These are phyloP conservation scores for Acanthoscelides obtectus DNA, from an alignment of 2,888 invertebrate genomes.

Conservation along the genomic window DNA sequence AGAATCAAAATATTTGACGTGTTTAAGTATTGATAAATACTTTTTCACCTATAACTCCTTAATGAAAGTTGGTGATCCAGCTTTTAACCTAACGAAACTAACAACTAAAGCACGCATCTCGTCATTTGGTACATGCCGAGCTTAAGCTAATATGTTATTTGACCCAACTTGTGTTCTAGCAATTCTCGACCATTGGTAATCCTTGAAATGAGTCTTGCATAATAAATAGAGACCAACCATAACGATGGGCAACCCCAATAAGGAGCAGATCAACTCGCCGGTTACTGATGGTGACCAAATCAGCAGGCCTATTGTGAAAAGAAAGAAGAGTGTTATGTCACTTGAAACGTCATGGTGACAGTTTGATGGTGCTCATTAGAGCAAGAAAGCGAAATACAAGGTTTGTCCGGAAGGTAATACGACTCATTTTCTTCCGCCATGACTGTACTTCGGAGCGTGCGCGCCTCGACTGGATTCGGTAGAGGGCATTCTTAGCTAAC, in stretches of 20 bases:
- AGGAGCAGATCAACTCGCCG: conserved; percentile 58
- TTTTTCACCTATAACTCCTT: no score
- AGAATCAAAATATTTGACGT: no score
- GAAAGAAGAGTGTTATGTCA: no score
- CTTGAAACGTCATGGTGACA: no score
- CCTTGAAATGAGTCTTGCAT: conserved; percentile 52
- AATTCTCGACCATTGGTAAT: conserved; percentile 37
- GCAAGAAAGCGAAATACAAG: no score
- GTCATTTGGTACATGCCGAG: background rate
- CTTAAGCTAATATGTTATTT: conserved; percentile 21
- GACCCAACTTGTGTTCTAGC: conserved; percentile 23
- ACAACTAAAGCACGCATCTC: background rate
- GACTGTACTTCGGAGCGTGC: no score
- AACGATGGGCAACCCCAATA: conserved; percentile 56
- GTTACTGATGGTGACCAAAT: conserved; percentile 56
- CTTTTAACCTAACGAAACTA: background rate
- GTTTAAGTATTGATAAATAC: no score
- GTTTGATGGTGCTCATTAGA: no score
- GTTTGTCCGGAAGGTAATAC: no score
- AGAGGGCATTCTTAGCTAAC: no score
- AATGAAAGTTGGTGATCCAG: background rate
- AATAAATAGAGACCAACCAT: conserved; percentile 52
- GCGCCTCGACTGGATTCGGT: no score
- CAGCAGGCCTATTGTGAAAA: conserved; percentile 43
- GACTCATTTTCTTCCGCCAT: no score